Evolutionary conservation across 2,888 invertebrate genomes (phyloP).

Genomic region (Pantelozetes paolii): DNA sequence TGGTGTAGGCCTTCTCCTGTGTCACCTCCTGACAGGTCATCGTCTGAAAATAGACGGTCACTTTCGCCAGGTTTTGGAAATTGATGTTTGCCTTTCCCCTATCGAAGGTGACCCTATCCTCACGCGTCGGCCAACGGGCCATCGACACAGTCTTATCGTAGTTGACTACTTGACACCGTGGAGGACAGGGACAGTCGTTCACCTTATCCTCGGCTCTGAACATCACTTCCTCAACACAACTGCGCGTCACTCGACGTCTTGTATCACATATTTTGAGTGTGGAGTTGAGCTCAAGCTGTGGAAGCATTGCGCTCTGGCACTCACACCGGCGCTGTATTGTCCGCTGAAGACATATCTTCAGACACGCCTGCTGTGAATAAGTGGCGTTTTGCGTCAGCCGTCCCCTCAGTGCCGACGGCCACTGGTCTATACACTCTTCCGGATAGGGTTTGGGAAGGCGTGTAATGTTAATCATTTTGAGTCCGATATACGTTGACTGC

Average conservation of each 20-base stretch:
- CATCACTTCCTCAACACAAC: conserved; percentile 45
- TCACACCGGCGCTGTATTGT: conserved; percentile 44
- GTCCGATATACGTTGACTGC: conserved; percentile 43
- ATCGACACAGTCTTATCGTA: conserved; percentile 45
- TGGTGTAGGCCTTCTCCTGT: conserved; percentile 40
- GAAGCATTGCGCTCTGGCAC: conserved; percentile 44
- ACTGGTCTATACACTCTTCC: conserved; percentile 45
- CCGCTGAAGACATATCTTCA: conserved; percentile 44
- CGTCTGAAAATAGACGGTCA: conserved; percentile 45
- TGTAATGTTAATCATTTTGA: conserved; percentile 45
- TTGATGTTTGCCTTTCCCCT: conserved; percentile 42
- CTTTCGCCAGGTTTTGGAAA: conserved; percentile 44
- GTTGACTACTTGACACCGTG: conserved; percentile 44
- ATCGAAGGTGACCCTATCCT: conserved; percentile 45
- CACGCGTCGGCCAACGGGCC: conserved; percentile 44
- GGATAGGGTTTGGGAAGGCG: conserved; percentile 45
- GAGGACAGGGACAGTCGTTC: conserved; percentile 43
- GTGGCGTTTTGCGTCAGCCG: conserved; percentile 42
- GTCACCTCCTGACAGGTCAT: conserved; percentile 45
- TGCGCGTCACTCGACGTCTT: conserved; percentile 39
- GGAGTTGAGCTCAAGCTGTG: conserved; percentile 42
- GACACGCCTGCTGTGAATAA: conserved; percentile 45
- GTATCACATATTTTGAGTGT: conserved; percentile 43
- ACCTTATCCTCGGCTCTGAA: conserved; percentile 43
- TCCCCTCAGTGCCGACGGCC: conserved; percentile 41